These are phyloP conservation scores for Drosophila basisetae DNA, from an alignment of 2,888 invertebrate genomes.

Conservation along the genomic window DNA sequence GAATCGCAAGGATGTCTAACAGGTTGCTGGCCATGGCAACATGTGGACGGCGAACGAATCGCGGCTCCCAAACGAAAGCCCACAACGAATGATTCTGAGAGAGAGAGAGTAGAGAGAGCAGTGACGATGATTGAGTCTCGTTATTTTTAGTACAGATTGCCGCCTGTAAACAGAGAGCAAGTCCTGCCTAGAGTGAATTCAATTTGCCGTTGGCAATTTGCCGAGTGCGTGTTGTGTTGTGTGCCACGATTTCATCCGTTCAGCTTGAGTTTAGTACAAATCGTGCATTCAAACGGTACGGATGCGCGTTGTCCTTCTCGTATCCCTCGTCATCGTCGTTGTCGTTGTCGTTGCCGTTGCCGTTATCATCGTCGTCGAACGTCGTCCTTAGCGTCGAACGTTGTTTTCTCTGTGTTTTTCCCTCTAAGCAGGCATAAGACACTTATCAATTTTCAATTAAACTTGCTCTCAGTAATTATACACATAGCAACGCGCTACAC, in stretches of 20 bases:
- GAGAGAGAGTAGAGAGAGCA: neutral
- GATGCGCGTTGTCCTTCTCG: conserved; percentile 73
- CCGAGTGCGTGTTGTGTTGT: conserved; percentile 33
- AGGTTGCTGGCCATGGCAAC: conserved; percentile 79
- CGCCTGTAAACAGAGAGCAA: conserved; percentile 76
- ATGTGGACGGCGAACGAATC: conserved; percentile 62
- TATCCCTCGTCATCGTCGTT: conserved; percentile 22
- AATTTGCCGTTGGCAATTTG: conserved; percentile 64
- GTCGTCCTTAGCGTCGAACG: conserved; percentile 33
- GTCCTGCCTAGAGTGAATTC: conserved; percentile 54
- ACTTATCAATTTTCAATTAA: conserved; percentile 32
- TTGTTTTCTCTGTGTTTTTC: conserved; percentile 12
- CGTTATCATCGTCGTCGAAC: conserved; percentile 21
- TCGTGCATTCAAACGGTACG: conserved; percentile 85
- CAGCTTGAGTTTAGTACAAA: conserved; percentile 83
- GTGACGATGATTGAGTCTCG: conserved; percentile 9
- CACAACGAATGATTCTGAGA: conserved; percentile 10
- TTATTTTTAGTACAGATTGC: conserved; percentile 64
- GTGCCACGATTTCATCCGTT: conserved; percentile 27
- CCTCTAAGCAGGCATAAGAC: conserved; percentile 52
- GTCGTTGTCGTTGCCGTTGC: conserved; percentile 29
- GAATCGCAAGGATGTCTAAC: conserved; percentile 56
- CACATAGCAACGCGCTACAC: neutral
- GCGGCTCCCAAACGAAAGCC: neutral
- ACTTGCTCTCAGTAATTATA: conserved; percentile 35